Conservation (phyloP, 2,888 invertebrate species). For the Andrena flavipes region DNA sequence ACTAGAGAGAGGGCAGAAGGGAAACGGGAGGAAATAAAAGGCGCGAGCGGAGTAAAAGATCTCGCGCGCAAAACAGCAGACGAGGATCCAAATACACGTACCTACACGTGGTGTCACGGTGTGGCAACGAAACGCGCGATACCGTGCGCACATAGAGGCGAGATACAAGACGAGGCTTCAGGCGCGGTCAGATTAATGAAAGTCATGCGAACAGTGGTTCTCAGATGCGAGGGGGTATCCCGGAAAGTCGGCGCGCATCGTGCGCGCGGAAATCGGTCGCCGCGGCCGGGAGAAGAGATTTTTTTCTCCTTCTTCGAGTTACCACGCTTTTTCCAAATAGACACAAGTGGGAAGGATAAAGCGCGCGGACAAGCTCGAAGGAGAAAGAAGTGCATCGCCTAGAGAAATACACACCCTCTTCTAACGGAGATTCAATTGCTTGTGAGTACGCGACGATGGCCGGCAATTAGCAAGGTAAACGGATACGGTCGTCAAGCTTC, state of each 20-base stretch:
- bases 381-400: not conserved
- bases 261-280: not conserved
- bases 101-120: constrained; percentile 18
- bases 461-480: constrained; percentile 44
- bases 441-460: constrained; percentile 6
- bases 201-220: constrained; percentile 74
- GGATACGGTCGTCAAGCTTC: constrained; percentile 11
- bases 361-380: constrained; percentile 29
- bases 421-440: constrained; percentile 13
- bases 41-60: constrained; percentile 7
- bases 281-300: too few relatives aligned
- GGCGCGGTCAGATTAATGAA: constrained; percentile 82
- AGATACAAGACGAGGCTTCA: constrained; percentile 73
- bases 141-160: constrained; percentile 62
- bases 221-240: constrained; percentile 61
- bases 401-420: not conserved
- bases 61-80: constrained; percentile 1
- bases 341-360: too few relatives aligned
- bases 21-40: constrained; percentile 6
- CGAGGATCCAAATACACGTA: constrained; percentile 40
- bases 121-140: constrained; percentile 59
- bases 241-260: not conserved
- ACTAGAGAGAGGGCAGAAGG: too few relatives aligned
- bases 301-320: too few relatives aligned
- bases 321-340: too few relatives aligned